Evolutionary conservation across 2,888 invertebrate genomes (phyloP), one percentile per base, ranked within the genome.

Genomic region (Polietes domitor): DNA sequence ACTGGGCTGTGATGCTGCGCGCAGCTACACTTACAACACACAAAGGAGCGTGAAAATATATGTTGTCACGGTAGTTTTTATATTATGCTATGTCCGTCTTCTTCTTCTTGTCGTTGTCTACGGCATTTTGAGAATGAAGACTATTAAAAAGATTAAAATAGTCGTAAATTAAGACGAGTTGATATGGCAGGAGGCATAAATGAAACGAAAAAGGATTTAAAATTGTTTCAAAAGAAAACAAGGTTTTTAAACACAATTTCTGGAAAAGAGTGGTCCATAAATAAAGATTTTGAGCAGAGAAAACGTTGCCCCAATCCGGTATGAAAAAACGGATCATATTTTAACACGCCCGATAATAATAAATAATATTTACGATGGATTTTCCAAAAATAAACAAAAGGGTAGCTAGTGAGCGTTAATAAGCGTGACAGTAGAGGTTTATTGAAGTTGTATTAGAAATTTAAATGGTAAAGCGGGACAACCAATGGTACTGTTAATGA

Each of bases 31-130:
- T 47, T 47, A 47, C n/a, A n/a, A 75, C 71, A 55, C 43, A 71
- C 75, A 78, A 65, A 80, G 75, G 75, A 81, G 65, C 83, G 72
- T 80, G 83, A 81, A 80, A 68, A 75, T 84, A 55, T 72, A 53
- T 75, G 50, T 43, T 76, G 78, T 84, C 80, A 84, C 68, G 80
- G 50, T 73, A 76, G 72, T 61, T 72, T 74, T 47, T 63, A 12
- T 12, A 2, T 24, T 61, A 26, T 12, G 37, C n/a, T 32, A 32
- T 32, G 9, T 32, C n/a, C n/a, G n/a, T n/a, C n/a, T n/a, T 32
- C 32, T 9, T 32, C 9, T 47, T 47, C n/a, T n/a, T 47, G 47
- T 55, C 5, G 53, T 63, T 55, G 37, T 10, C 19, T 24, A n/a
- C 43, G n/a, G 53, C 1, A 24, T 19, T 55, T 37, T 55, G 41